phyloP scores from a whole-genome alignment of 2,888 invertebrate genomes.

The Mantis religiosa region DNA sequence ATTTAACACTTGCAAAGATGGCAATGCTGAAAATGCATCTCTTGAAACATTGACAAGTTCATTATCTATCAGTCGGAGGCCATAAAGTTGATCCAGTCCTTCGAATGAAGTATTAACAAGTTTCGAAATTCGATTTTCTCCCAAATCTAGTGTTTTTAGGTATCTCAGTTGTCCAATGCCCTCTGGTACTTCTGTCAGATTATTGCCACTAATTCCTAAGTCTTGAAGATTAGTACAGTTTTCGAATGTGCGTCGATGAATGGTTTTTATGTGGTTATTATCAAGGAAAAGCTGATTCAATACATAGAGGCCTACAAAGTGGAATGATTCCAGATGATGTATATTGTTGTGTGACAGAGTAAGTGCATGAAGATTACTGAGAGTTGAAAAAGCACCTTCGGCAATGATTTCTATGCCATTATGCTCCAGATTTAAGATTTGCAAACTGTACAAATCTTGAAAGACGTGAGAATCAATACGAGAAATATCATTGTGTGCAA shows the following conservation, averaged over 20 bases:
- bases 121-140: constrained; percentile 72
- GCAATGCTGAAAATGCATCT: constrained; percentile 67
- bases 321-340: constrained; percentile 61
- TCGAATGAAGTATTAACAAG: constrained; percentile 69
- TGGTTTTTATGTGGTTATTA: constrained; percentile 64
- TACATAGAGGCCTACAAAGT: constrained; percentile 69
- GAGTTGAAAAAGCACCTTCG: constrained; percentile 68
- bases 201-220: constrained; percentile 70
- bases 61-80: constrained; percentile 75
- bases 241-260: constrained; percentile 67
- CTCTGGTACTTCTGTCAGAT: constrained; percentile 63
- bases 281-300: constrained; percentile 70
- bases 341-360: constrained; percentile 70
- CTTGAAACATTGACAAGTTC: constrained; percentile 70
- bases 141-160: constrained; percentile 73
- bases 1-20: constrained; percentile 72
- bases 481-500: constrained; percentile 67
- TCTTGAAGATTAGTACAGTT: constrained; percentile 76
- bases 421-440: constrained; percentile 68
- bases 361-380: constrained; percentile 72
- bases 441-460: constrained; percentile 69
- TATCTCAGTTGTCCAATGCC: constrained; percentile 66
- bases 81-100: constrained; percentile 69
- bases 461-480: constrained; percentile 68
- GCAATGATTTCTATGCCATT: constrained; percentile 66